phyloP scores from a whole-genome alignment of 2,113 vertebrate genomes.

The Epinephelus lanceolatus region DNA sequence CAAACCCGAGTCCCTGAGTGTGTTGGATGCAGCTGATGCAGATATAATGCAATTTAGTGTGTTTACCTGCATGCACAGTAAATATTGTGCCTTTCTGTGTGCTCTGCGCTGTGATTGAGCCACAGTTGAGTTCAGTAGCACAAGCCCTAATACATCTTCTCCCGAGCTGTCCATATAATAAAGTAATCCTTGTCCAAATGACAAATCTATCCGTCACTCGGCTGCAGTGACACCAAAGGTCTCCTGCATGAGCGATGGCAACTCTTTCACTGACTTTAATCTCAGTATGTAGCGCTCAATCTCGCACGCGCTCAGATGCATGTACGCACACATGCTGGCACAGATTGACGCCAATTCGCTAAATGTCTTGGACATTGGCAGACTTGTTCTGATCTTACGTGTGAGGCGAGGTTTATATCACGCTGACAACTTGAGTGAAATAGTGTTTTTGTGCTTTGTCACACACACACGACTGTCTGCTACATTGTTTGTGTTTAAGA shows the following conservation, averaged over 20 bases:
- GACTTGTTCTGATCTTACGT: slow-evolving; percentile 2
- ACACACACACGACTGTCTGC: slow-evolving; percentile 55
- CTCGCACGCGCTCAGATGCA: slow-evolving; percentile 30
- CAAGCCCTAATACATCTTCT: slow-evolving; percentile 48
- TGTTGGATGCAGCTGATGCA: slow-evolving; percentile 19
- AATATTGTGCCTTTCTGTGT: slow-evolving; percentile 35
- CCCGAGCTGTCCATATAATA: slow-evolving; percentile 68
- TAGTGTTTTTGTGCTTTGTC: slow-evolving; percentile 52
- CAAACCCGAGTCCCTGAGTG: slow-evolving; percentile 52
- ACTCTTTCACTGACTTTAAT: slow-evolving; percentile 87
- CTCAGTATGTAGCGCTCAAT: slow-evolving; percentile 89
- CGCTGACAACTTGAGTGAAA: slow-evolving; percentile 29
- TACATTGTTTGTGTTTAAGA: slow-evolving; percentile 75
- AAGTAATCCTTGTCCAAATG: slow-evolving; percentile 78
- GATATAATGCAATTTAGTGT: slow-evolving; percentile 44
- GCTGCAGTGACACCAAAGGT: slow-evolving; percentile 82
- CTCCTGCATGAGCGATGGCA: slow-evolving; percentile 79
- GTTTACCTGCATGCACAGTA: slow-evolving; percentile 44
- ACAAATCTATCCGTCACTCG: slow-evolving; percentile 74
- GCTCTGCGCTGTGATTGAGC: slow-evolving; percentile 9
- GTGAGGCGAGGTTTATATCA: background rate
- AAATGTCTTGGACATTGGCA: slow-evolving; percentile 26
- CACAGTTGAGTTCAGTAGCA: slow-evolving; percentile 1
- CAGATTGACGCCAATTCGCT: slow-evolving; percentile 28
- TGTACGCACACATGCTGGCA: slow-evolving; percentile 3